Conservation (phyloP, 1,140 invertebrate species). For the Dreissena polymorpha region DNA sequence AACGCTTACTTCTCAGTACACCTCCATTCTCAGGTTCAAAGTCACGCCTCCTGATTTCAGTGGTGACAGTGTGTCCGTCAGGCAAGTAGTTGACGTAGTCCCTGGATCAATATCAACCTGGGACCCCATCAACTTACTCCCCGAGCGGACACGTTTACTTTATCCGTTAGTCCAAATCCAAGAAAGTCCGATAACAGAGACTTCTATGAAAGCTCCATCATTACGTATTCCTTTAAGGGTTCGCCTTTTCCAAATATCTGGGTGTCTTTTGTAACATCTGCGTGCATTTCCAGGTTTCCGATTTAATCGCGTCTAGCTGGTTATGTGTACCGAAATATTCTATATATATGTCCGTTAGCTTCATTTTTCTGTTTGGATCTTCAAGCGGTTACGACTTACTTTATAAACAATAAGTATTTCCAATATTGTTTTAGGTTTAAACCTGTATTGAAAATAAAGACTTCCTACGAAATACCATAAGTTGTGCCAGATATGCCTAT, state of each 20-base stretch:
- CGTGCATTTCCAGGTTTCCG: neutral
- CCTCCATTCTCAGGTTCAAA: too few species aligned
- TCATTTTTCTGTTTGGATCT: too few species aligned
- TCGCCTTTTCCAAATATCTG: neutral
- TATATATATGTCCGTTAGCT: too few species aligned
- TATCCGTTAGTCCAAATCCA: neutral
- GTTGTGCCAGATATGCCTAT: too few species aligned
- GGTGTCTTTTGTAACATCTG: neutral
- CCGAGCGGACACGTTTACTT: conserved; percentile 15
- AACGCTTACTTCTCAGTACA: too few species aligned
- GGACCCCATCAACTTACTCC: conserved; percentile 76
- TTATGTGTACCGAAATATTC: too few species aligned
- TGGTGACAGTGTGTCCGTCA: conserved; percentile 27
- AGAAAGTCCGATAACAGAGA: neutral
- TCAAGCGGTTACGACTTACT: too few species aligned
- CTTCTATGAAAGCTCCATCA: neutral
- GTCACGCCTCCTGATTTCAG: neutral
- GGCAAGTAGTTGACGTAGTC: conserved; percentile 76
- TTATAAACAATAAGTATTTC: too few species aligned
- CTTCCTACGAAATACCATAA: too few species aligned
- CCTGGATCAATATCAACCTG: conserved; percentile 70
- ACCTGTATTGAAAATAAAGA: too few species aligned
- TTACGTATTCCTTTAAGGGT: neutral
- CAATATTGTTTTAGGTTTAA: too few species aligned
- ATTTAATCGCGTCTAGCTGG: too few species aligned